Base-by-base conservation (phyloP, 2,888 invertebrate species). In the Troides oblongomaculatus region DNA sequence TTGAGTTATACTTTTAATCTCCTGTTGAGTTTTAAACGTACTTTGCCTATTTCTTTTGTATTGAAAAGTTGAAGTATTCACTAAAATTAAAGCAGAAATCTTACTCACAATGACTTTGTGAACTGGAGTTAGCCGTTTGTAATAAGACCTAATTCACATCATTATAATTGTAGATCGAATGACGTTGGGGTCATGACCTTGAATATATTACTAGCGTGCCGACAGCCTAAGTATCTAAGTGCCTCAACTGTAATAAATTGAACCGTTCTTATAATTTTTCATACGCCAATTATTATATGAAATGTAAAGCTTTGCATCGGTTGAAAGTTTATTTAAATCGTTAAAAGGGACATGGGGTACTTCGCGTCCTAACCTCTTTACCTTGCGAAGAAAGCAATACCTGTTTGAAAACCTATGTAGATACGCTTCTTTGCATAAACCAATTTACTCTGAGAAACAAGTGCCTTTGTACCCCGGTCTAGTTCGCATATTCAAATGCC, bases 381-480 rank as follows among this genome's bases (percentile, higher is more conserved):
- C 57, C 23, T 21, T 21, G 21, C 21, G 57, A 21, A 21, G 21
- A 57, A 57, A 57, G 57, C 57, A 21, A 57, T n/a, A 57, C 21
- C 17, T 18, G 10, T 57, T 57, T 21, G 57, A 57, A 57, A 57
- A 57, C 21, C 57, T 8, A 21, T 18, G 57, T 57, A 57, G 57
- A 57, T 60, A 43, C 39, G 59, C 39, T 60, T 53, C 68, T 64
- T 64, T 60, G 60, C 68, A 68, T 68, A 60, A 68, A 59, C 39
- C 63, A 64, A 50, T 64, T 63, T 36, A 53, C 50, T 60, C 39
- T 21, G 50, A 53, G 53, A 23, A 50, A 56, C 21, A 58, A 58
- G 59, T 46, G 25, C 17, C 58, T 63, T 64, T 64, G 58, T 59
- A 68, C 59, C 53, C 60, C 23, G 50, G 23, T 12, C 59, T 21